Base-by-base conservation (phyloP, 2,888 invertebrate genomes). In the Euproctis similis region DNA sequence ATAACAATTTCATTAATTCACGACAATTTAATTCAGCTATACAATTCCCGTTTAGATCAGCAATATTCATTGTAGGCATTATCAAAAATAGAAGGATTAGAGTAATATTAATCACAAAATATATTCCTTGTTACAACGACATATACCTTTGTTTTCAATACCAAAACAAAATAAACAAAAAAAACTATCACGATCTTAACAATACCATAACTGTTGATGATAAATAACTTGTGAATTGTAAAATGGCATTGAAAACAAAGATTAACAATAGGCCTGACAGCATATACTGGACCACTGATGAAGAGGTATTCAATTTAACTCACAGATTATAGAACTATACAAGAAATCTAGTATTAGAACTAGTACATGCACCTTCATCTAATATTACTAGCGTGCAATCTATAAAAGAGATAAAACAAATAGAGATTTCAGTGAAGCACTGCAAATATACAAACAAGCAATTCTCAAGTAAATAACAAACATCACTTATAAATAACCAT, bases 81-180 rank as follows among this genome's bases (percentile, higher is more conserved):
- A 84, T 84, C 84, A 84, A 84, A 84, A 84, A 84, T 84, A 84
- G 78, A 80, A 80, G 77, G 78, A 67, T 78, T 75, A 81, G 65
- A 77, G 71, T 77, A 65, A 76, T 76, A 77, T 72, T 80, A 80
- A 82, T 82, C 81, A 82, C 80, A 84, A 84, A 84, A 84, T 84
- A 82, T 80, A 82, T 82, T 78, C 74, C 80, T 77, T 75, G 76
- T 73, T 70, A 67, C 62, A 68, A 70, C 64, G 57, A 67, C n/a
- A 14, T 43, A 61, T 56, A 51, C 60, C 53, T 71, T 67, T 71
- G 74, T 76, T 78, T 78, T 72, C 77, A 76, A 77, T 74, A 69
- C 73, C 78, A 70, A 55, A 50, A n/a, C n/a, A n/a, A n/a, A n/a
- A n/a, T n/a, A n/a, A n/a, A n/a, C n/a, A n/a, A n/a, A n/a, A n/a